Conservation (phyloP, 2,113 vertebrate species). For the Sebastes schlegelii region DNA sequence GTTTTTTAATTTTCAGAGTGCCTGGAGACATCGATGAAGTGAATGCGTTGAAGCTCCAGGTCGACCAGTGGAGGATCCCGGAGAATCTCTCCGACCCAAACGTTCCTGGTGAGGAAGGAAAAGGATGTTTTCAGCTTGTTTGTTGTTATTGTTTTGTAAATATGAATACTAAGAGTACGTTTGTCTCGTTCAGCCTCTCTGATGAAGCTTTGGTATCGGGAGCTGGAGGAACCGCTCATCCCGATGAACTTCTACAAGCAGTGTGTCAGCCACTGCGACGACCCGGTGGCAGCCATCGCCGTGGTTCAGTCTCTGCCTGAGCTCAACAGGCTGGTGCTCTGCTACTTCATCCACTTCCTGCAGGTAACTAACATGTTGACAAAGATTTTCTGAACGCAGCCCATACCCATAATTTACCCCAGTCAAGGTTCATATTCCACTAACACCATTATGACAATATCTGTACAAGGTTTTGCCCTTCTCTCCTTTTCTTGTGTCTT, state of each 20-base stretch:
- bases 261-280: slow-evolving; percentile 91
- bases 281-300: slow-evolving; percentile 87
- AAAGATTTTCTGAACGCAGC: background rate
- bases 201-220: slow-evolving; percentile 93
- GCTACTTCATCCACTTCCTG: slow-evolving; percentile 93
- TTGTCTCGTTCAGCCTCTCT: slow-evolving; percentile 84
- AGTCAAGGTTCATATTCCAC: background rate
- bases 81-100: slow-evolving; percentile 90
- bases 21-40: slow-evolving; percentile 95
- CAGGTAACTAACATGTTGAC: slow-evolving; percentile 82
- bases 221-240: slow-evolving; percentile 92
- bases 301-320: slow-evolving; percentile 91
- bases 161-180: background rate
- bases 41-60: slow-evolving; percentile 92
- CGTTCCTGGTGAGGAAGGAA: slow-evolving; percentile 85
- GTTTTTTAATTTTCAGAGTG: slow-evolving; percentile 80
- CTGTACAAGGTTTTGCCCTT: background rate
- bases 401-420: background rate
- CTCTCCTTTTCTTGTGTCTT: background rate
- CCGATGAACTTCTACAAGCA: slow-evolving; percentile 91
- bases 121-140: background rate
- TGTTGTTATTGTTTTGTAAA: background rate
- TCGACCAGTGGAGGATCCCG: slow-evolving; percentile 94
- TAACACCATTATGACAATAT: background rate
- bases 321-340: slow-evolving; percentile 90